Evolutionary conservation across 2,113 vertebrate genomes (phyloP).

Genomic region (Varanus komodoensis): DNA sequence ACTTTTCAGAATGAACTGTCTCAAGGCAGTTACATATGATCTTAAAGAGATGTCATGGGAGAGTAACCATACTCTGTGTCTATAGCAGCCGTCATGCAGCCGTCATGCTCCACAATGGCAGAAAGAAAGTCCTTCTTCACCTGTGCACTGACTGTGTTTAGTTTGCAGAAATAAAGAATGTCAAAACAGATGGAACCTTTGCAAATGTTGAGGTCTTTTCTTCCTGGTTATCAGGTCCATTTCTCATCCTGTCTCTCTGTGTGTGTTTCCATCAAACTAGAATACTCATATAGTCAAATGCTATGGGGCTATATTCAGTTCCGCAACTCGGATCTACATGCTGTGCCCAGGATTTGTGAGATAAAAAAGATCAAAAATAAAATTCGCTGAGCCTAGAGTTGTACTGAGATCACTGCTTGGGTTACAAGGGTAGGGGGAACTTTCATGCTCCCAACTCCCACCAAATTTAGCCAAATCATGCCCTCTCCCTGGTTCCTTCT

Average conservation of each 20-base stretch:
- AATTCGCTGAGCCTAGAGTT: neutral
- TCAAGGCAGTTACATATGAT: slow-evolving; percentile 43
- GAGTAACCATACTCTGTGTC: slow-evolving; percentile 63
- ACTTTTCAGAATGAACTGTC: slow-evolving; percentile 1
- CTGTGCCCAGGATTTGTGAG: neutral
- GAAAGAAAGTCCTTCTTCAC: slow-evolving; percentile 50
- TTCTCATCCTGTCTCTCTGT: neutral
- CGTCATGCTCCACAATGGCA: slow-evolving; percentile 57
- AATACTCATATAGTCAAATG: slow-evolving; percentile 44
- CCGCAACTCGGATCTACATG: slow-evolving; percentile 25
- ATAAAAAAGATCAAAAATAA: neutral
- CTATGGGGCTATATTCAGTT: slow-evolving; percentile 31
- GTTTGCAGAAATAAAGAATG: slow-evolving; percentile 63
- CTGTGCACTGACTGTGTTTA: slow-evolving; percentile 60
- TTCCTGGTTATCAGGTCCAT: slow-evolving; percentile 4
- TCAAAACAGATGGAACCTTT: slow-evolving; percentile 43
- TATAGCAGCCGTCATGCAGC: slow-evolving; percentile 45
- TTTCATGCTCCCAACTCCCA: neutral
- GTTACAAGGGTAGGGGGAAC: neutral
- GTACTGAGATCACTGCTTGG: too few species aligned
- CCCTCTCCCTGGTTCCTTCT: neutral
- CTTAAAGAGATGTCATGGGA: slow-evolving; percentile 65
- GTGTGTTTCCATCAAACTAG: slow-evolving; percentile 62
- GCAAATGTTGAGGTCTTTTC: slow-evolving; percentile 12
- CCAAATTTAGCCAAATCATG: neutral